Base-by-base conservation (phyloP, 1,140 invertebrate genomes). In the Drosophila insularis region DNA sequence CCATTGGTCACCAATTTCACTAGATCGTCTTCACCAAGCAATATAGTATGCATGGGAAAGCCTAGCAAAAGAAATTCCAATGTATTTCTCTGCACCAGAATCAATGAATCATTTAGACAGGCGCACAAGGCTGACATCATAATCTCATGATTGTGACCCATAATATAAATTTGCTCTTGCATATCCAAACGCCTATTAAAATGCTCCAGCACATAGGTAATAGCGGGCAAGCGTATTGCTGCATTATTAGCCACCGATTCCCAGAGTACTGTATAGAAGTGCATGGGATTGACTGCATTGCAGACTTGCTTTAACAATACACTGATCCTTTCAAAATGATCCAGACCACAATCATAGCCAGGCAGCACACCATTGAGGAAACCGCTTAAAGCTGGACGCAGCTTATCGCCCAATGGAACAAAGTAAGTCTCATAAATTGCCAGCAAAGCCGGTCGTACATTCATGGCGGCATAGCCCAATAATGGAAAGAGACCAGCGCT, bases 391-490 rank as follows among this genome's bases (percentile, higher is more conserved):
- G 96, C 97, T 11, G 98, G 97, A 60, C 96, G 93, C 17, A 99
- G 92, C 75, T 95, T 94, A 75, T 95, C 94, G 35, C 96, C 95
- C 43, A 99, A 93, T 10, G 97, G 96, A 23, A 98, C 95, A 93
- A 99, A 98, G 92, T 98, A 97, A 14, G 95, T 97, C 93, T 99
- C 98, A 91, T 98, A 99, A 62, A 99, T 94, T n/a, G 94, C 95
- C 61, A 99, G 91, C 46, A 99, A 92, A 4, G 94, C 93, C 10
- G 97, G 96, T 81, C 97, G 95, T 7, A 98, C 97, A 92, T 96
- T 97, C 95, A 98, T 98, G 17, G 97, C 97, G 69, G 97, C 97
- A 93, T 98, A 95, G 8, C 96, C 95, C 73, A 99, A 93, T 27
- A 99, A 91, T 39, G 98, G 98, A 92, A 99, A 99, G 13, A 99